A percentile compares a stretch with the other conserved stretches of the same genome.
Evolutionary conservation across 2,797 vertebrate species (phyloP).

Genomic region (Labroides dimidiatus): DNA sequence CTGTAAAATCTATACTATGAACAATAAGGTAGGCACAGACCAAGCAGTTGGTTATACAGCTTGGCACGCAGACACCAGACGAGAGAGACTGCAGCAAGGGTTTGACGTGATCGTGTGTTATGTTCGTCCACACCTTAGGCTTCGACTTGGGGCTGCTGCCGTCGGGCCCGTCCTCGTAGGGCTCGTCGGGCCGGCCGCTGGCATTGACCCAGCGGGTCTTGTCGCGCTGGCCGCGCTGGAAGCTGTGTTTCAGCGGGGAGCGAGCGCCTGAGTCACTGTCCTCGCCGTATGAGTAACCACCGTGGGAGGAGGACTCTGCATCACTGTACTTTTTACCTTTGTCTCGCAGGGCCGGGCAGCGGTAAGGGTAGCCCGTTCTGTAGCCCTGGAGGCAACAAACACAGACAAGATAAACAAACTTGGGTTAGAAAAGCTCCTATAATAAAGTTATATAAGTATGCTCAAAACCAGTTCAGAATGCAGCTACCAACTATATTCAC

Average conservation of each 20-base stretch:
- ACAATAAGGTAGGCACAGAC: slow-evolving; percentile 99
- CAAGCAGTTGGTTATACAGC: slow-evolving; percentile 99
- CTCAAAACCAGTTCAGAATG: too few relatives aligned
- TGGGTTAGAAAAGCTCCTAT: too few relatives aligned
- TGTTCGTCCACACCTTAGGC: slow-evolving; percentile 99
- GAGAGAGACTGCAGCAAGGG: slow-evolving; percentile 99
- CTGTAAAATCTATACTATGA: slow-evolving; percentile 95
- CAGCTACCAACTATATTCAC: too few relatives aligned
- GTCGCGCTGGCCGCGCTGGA: slow-evolving; percentile 99
- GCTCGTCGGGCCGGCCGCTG: slow-evolving; percentile 90
- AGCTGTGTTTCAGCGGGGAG: slow-evolving; percentile 99
- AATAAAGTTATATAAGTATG: too few relatives aligned
- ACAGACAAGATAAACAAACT: neutral
- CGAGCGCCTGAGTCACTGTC: slow-evolving; percentile 96
- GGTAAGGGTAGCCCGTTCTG: slow-evolving; percentile 97
- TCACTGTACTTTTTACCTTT: slow-evolving; percentile 98
- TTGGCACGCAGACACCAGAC: slow-evolving; percentile 99
- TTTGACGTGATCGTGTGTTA: slow-evolving; percentile 99
- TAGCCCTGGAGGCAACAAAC: slow-evolving; percentile 87
- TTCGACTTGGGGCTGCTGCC: slow-evolving; percentile 99
- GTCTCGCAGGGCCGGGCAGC: slow-evolving; percentile 96
- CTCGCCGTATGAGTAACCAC: slow-evolving; percentile 91
- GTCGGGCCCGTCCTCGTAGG: slow-evolving; percentile 94
- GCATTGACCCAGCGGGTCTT: slow-evolving; percentile 97
- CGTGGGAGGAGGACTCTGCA: slow-evolving; percentile 92